Evolutionary conservation across 2,888 invertebrate species (phyloP), one percentile per base, ranked within the genome.

Genomic region (Tortrix viridana): DNA sequence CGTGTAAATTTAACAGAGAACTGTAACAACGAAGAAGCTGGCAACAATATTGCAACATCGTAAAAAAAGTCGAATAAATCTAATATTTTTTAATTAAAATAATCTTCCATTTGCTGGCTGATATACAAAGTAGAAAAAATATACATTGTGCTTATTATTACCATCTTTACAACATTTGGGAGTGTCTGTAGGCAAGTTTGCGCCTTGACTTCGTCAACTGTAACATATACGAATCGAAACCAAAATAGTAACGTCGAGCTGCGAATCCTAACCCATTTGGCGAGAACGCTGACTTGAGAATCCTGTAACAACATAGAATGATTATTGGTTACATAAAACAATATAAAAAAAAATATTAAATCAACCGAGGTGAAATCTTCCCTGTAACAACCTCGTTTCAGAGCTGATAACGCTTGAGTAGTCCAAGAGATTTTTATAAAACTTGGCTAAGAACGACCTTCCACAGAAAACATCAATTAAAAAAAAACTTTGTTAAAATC

Each of bases 111-210:
- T 74, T 74, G 74, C 77, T 78, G 85, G 79, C 81, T 75, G 82
- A 85, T 90, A 86, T 88, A 87, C 85, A 88, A 82, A 86, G 86
- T 89, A 88, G 82, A 88, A 89, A 89, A 90, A 89, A 90, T 90
- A 88, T 91, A 91, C 90, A 91, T 79, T 84, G 85, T 84, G 58
- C 65, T 63, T 63, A 66, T 60, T 54, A 66, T 57, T 80, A 81
- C 79, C 77, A 79, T 74, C 71, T 81, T 79, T 76, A 82, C 81
- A 83, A 81, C 79, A 76, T 76, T 67, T 68, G 70, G 67, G 66
- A 68, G 65, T 48, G 56, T 62, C 47, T 53, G 57, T 32, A 53
- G 57, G 57, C 47, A 38, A 53, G 41, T 18, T 32, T 20, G 41
- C 14, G 9, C 41, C 20, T 37, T 37, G 22, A 46, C 26, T 46